These are phyloP conservation scores for Sipha maydis DNA, from an alignment of 2,888 invertebrate genomes.

Conservation along the genomic window DNA sequence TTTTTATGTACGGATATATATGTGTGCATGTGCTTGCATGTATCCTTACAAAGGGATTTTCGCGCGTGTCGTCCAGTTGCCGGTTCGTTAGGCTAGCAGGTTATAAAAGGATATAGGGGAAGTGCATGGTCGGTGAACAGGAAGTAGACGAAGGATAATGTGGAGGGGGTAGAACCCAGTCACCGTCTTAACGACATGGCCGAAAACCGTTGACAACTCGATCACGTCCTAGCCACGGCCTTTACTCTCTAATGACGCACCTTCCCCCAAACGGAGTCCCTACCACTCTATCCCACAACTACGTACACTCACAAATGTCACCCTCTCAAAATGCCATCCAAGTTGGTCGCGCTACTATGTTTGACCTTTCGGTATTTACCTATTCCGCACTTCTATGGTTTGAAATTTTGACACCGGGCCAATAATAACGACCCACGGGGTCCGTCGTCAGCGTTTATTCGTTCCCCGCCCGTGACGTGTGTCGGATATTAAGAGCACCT, in stretches of 20 bases:
- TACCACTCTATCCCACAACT: background rate
- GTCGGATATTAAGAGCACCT: constrained; percentile 39
- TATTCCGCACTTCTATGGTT: constrained; percentile 40
- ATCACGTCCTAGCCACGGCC: constrained; percentile 59
- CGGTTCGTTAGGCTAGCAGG: constrained; percentile 54
- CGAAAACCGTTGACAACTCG: constrained; percentile 62
- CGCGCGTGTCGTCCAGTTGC: constrained; percentile 54
- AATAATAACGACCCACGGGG: constrained; percentile 54
- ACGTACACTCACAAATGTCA: constrained; percentile 50
- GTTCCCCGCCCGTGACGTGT: constrained; percentile 29
- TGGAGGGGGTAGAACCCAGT: constrained; percentile 19
- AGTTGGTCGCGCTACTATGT: constrained; percentile 21
- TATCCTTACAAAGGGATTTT: constrained; percentile 45
- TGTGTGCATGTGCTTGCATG: background rate
- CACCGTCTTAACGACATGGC: constrained; percentile 60
- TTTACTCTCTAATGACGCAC: constrained; percentile 61
- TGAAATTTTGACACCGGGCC: constrained; percentile 57
- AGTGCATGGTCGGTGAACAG: background rate
- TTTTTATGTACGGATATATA: background rate
- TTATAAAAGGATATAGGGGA: constrained; percentile 38
- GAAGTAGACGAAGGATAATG: constrained; percentile 8
- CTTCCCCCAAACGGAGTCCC: background rate
- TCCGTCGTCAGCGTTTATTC: constrained; percentile 52
- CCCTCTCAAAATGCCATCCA: constrained; percentile 59
- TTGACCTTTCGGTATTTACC: constrained; percentile 61